Evolutionary conservation across 2,797 vertebrate genomes (phyloP), one percentile per base, ranked within the genome.

Genomic region (Falco peregrinus): DNA sequence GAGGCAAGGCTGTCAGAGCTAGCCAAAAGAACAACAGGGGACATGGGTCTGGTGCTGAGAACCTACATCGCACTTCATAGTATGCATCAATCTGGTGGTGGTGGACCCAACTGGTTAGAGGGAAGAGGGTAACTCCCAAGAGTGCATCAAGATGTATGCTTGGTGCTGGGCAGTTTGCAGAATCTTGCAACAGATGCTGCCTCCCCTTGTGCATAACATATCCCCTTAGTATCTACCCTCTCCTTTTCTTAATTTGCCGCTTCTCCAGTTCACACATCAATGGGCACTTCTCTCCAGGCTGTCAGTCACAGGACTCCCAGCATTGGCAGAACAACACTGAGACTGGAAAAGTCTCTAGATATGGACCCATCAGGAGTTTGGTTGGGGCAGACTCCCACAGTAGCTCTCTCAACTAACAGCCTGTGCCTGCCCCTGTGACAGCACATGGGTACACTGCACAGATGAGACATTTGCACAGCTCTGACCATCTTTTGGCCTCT

Each of bases 71-170:
- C 35, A n/a, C 39, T 65, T 73, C 26, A 28, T 3, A 56, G 39
- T 16, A 5, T 4, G 5, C 17, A 56, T 43, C 2, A 0, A 73
- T 4, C 17, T 1, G 0, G 10, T 15, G 35, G 9, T 51, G 24
- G 37, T 51, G 78, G 31, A 73, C 13, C 39, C 65, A 77, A 0
- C 5, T 9, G 31, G 13, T 90, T 56, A 73, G 64, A 73, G 56
- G 86, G 45, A 84, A 84, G 45, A 84, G 45, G 22, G 35, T 63
- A 77, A 39, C 28, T 82, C 51, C 56, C 56, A 90, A 70, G 13
- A 33, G 61, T 1, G 17, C 22, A 15, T 54, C 24, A 60, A 57
- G 37, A 39, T 33, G 8, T 16, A 6, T 29, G 28, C 18, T 59
- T 67, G 67, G 75, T 69, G 24, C 37, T 63, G 67, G 57, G 28